phyloP scores from a whole-genome alignment of 1,140 invertebrate species.

The Andricus grossulariae region DNA sequence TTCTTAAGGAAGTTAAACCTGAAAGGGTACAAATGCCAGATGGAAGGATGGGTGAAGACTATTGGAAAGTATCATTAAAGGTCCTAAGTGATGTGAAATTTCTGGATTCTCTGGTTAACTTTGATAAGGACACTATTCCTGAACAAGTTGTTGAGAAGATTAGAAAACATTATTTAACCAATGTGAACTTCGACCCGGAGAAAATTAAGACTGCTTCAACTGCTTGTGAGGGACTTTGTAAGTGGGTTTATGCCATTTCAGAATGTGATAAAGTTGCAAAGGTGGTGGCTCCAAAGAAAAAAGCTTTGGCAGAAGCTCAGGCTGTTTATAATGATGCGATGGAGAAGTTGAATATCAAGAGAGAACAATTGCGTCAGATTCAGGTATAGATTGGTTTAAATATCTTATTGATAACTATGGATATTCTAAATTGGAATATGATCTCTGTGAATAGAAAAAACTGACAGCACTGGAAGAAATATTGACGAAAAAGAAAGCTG shows the following conservation, averaged over 20 bases:
- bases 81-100: conserved; percentile 95
- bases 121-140: conserved; percentile 95
- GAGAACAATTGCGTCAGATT: conserved; percentile 83
- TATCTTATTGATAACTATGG: background rate
- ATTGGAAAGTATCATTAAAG: conserved; percentile 94
- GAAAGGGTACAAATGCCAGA: conserved; percentile 84
- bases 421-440: conserved; percentile 15
- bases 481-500: conserved; percentile 77
- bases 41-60: conserved; percentile 91
- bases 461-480: conserved; percentile 77
- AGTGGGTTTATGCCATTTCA: conserved; percentile 94
- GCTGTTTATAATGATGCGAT: conserved; percentile 82
- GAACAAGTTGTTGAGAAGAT: conserved; percentile 89
- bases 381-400: conserved; percentile 55
- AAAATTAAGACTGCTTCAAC: conserved; percentile 89
- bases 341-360: conserved; percentile 84
- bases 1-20: conserved; percentile 92
- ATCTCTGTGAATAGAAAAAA: conserved; percentile 54
- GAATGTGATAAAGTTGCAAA: conserved; percentile 95
- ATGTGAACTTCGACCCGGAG: conserved; percentile 93
- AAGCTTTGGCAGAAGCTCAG: conserved; percentile 86
- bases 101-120: conserved; percentile 87
- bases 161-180: conserved; percentile 86
- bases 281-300: conserved; percentile 90
- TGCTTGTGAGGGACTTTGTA: conserved; percentile 88